Base-by-base conservation (phyloP, 2,113 vertebrate species). In the Marmota monax region DNA sequence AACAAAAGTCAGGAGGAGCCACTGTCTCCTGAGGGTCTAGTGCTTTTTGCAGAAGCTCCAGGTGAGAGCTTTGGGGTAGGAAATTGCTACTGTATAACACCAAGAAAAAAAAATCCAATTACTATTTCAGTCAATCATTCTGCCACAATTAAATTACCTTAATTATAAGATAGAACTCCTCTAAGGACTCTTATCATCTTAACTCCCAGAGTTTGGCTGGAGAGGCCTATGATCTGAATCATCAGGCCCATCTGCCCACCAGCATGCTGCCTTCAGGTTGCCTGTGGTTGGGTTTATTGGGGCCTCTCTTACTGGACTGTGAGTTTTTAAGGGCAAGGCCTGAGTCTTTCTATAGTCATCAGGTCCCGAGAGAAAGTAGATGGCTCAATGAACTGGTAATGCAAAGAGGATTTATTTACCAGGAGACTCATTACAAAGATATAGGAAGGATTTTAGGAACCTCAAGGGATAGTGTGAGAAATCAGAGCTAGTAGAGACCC, bases 1-100 rank as follows among this genome's bases (percentile, higher is more conserved):
- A 91, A 84, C 58, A 90, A 90, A 91, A 87, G 9, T 42, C 51
- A 88, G 14, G 39, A 91, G n/a, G 56, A 96, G 10, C 48, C 61
- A 74, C 0, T 86, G 45, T 92, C 34, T 85, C 34, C 61, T 51
- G 58, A 32, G 25, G 4, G 53, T 2, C 34, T 83, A 39, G 27
- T 79, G 56, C 73, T 89, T 88, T 72, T n/a, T 70, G 16, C 11
- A 92, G 61, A 89, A 79, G 65, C 22, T 69, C 53, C 32, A 23
- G 48, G 73, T 37, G 11, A 94, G 39, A 9, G 39, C 17, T 23
- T 73, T 18, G 0, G 4, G n/a, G 12, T 58, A 45, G 14, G 9
- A 83, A 84, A 91, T 82, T 39, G 9, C 45, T 72, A 82, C 42
- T 72, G 32, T 34, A 51, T 7, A 65, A n/a, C 77, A 88, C 45